Base-by-base conservation (phyloP, 1,140 invertebrate genomes). In the Leptopilina boulardi region DNA sequence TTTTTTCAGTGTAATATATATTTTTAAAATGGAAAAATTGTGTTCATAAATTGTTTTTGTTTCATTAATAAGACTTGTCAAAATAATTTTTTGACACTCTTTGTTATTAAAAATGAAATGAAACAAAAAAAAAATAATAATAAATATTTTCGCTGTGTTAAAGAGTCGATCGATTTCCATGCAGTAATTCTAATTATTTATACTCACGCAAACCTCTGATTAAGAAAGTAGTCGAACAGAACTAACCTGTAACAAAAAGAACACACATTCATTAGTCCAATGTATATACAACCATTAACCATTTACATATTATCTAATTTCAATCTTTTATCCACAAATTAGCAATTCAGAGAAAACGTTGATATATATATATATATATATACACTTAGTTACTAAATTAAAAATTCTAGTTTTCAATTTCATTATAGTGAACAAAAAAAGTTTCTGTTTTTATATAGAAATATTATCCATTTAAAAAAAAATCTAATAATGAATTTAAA, bases 121-220 rank as follows among this genome's bases (percentile, higher is more conserved):
- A 34, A 66, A 26, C 13, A 66, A 30, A 66, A 30, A 23, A 15
- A n/a, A n/a, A n/a, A n/a, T n/a, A n/a, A n/a, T n/a, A n/a, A 21
- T 26, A 15, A 3, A 6, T 38, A 38, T 38, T 38, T 38, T 38
- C 15, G 11, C 13, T 26, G 13, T 59, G 54, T 8, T 21, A 66
- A 66, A 66, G 56, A 66, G 23, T 30, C 26, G 56, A 30, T 66
- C 56, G 56, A 30, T 66, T 30, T 66, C 59, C 59, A 66, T 66
- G 59, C 26, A 66, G 26, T 66, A 34, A 66, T 66, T 66, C 59
- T 34, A 34, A 66, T 30, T 66, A n/a, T 30, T 10, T n/a, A 66
- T 66, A 66, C 59, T 66, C 59, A 66, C 59, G 59, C 59, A 30
- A 66, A 66, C 56, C 59, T 18, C 59, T 66, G 23, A 66, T 66